Base-by-base conservation (phyloP, 2,797 vertebrate genomes). In the Brachyalestes nurse region DNA sequence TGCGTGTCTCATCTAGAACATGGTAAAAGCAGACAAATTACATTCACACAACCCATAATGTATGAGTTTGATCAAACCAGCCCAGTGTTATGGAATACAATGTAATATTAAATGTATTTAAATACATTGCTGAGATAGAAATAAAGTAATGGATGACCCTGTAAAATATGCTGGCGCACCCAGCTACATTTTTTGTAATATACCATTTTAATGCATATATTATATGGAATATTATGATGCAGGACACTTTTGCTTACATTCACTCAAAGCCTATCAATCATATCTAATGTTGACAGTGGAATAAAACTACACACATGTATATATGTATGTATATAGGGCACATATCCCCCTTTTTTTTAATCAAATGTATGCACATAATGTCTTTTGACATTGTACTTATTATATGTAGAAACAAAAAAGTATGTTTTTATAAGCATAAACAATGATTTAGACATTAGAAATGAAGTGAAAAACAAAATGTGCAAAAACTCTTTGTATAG, bases 181-280 rank as follows among this genome's bases (percentile, higher is more conserved):
- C 10, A 28, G 14, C 14, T 12, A 51, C 10, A 69, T 6, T 60
- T 60, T 28, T 13, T 60, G 19, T 75, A 64, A 51, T 38, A 25
- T 12, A 8, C 23, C 21, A n/a, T 47, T 47, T 47, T 21, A 79
- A 79, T 64, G 42, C 25, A 71, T 38, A 69, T 77, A 78, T 38
- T 51, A 25, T 45, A 69, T 61, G 45, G 42, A 14, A 1, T 21
- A 61, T 38, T 71, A 34, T 21, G 45, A 72, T 1, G n/a, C 34
- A 57, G n/a, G 57, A 57, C n/a, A 49, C 12, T 70, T 38, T 19
- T 16, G 42, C 66, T 38, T 51, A 49, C 16, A n/a, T 72, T 62
- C 42, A 21, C 12, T 57, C 6, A 10, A 16, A 4, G 25, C 12
- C 23, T 49, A 60, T 78, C 10, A 38, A 7, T 38, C n/a, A 51